Evolutionary conservation across 1,140 invertebrate species (phyloP).

Genomic region (Sogatella furcifera): DNA sequence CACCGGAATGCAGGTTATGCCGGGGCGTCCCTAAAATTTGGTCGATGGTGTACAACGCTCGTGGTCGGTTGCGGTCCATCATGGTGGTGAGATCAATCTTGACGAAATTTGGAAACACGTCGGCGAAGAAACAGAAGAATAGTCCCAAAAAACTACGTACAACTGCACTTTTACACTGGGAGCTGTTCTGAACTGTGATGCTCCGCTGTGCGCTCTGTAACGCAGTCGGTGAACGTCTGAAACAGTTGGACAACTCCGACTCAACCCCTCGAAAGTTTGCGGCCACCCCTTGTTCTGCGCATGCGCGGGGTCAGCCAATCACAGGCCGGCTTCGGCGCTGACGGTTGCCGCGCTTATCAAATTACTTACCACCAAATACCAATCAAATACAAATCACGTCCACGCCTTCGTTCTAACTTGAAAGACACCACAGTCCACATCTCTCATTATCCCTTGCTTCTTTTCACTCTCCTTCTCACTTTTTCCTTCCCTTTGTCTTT

Average conservation of each 20-base stretch:
- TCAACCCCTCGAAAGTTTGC: too few relatives aligned
- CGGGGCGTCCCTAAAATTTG: neutral
- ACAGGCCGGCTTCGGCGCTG: neutral
- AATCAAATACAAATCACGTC: slow-evolving; percentile 1
- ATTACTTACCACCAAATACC: neutral
- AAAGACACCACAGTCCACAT: neutral
- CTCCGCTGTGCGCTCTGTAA: too few relatives aligned
- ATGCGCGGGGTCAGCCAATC: neutral
- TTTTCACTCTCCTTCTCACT: neutral
- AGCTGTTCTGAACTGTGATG: too few relatives aligned
- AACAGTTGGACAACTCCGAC: too few relatives aligned
- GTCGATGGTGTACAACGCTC: neutral
- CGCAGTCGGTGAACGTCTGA: too few relatives aligned
- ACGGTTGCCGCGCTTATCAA: neutral
- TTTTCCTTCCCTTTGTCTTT: neutral
- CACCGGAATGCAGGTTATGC: neutral
- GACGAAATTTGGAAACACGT: too few relatives aligned
- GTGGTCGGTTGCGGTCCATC: neutral
- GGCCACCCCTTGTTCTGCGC: neutral
- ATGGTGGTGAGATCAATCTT: neutral
- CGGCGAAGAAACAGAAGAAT: too few relatives aligned
- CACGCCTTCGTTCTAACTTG: neutral
- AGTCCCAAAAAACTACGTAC: too few relatives aligned
- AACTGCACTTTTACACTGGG: too few relatives aligned
- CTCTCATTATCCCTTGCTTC: neutral